Percentiles rank a stretch among this genome's conserved stretches.
Conservation (phyloP, 2,797 vertebrate genomes). For the Cryptoprocta ferox region DNA sequence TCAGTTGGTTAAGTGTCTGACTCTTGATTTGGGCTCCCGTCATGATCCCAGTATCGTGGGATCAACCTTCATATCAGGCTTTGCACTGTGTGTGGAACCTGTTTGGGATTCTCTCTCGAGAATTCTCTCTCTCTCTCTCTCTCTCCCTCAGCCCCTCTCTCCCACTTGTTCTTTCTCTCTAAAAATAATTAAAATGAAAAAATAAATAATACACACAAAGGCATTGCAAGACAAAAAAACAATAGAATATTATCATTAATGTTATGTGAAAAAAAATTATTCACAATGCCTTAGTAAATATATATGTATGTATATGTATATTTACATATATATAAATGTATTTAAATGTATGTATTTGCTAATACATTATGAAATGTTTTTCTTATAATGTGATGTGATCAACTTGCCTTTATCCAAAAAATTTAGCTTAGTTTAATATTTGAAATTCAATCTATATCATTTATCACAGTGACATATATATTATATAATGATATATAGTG, state of each 20-base stretch:
- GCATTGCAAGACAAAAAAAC: not conserved
- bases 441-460: not conserved
- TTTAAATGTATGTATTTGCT: not conserved
- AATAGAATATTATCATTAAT: not conserved
- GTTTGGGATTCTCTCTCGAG: no score
- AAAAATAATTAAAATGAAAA: no score
- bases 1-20: no score
- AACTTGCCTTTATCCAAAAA: not conserved
- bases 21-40: no score
- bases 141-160: no score
- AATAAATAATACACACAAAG: not conserved
- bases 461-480: not conserved
- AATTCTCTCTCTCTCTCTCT: no score
- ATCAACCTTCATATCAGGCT: no score
- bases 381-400: not conserved
- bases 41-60: no score
- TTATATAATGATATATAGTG: no score
- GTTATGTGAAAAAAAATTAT: not conserved
- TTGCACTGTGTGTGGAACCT: no score
- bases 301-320: not conserved
- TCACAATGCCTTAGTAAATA: not conserved
- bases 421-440: not conserved
- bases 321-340: not conserved
- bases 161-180: no score
- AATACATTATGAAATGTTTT: not conserved